phyloP scores from a whole-genome alignment of 2,888 invertebrate genomes.

The Stenurella melanura region DNA sequence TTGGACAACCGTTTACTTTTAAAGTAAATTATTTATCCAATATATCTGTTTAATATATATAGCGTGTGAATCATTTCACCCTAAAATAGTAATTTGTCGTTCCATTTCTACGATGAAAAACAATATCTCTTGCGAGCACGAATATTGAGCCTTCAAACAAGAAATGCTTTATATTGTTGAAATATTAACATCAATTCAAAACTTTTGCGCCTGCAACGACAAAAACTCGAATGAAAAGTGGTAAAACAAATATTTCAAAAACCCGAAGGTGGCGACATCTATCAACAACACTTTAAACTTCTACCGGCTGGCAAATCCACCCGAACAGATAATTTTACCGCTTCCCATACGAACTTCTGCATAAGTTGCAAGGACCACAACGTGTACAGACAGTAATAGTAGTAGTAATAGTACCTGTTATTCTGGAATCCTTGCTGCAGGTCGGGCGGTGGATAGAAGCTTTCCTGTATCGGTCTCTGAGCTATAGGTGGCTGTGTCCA shows the following conservation, averaged over 20 bases:
- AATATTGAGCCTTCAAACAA: background rate
- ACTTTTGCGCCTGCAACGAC: background rate
- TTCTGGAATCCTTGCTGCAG: constrained; percentile 57
- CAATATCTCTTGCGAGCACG: background rate
- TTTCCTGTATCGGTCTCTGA: constrained; percentile 55
- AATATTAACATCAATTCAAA: background rate
- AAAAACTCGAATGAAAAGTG: background rate
- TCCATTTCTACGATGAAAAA: background rate
- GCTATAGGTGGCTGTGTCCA: constrained; percentile 37
- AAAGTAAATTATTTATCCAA: too few species aligned
- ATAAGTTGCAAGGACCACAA: background rate
- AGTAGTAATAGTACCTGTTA: constrained; percentile 62
- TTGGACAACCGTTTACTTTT: too few species aligned
- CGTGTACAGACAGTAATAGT: constrained; percentile 45
- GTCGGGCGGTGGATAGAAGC: constrained; percentile 61
- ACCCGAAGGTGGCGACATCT: too few species aligned
- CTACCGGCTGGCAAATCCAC: background rate
- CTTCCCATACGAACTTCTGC: constrained; percentile 3
- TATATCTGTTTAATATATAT: too few species aligned
- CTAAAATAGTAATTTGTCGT: too few species aligned
- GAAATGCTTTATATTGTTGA: background rate
- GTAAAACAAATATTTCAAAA: too few species aligned
- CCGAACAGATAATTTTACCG: background rate
- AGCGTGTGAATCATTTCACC: too few species aligned
- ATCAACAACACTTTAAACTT: too few species aligned